These are phyloP conservation scores for Eptesicus fuscus DNA, from an alignment of 2,113 vertebrate genomes.

Conservation along the genomic window DNA sequence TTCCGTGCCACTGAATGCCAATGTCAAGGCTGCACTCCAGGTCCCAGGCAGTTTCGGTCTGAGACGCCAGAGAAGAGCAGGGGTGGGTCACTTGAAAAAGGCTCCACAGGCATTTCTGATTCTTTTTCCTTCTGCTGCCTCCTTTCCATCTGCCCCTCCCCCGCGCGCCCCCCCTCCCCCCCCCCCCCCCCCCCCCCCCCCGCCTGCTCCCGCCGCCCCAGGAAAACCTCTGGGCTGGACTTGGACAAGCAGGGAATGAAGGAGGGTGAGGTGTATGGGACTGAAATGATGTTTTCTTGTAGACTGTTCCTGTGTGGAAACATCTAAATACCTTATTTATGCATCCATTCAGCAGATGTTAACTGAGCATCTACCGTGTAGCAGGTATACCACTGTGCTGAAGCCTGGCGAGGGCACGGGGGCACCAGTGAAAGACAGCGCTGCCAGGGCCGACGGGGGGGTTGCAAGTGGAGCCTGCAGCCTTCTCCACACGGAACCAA, in stretches of 20 bases:
- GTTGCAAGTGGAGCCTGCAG: background rate
- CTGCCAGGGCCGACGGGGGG: background rate
- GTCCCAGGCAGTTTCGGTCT: background rate
- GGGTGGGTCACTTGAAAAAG: background rate
- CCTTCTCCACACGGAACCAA: background rate
- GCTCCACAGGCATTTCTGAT: background rate
- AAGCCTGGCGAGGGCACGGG: background rate
- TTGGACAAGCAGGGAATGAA: background rate
- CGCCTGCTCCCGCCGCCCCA: background rate
- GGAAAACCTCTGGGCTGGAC: background rate
- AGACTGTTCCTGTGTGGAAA: background rate
- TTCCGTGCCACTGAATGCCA: background rate
- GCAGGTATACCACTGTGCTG: background rate
- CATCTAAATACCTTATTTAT: too few species aligned
- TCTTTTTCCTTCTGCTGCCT: background rate
- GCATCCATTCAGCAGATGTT: background rate
- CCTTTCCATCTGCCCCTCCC: background rate
- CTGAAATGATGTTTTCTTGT: background rate
- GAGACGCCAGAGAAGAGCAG: background rate
- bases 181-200: background rate
- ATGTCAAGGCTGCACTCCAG: background rate
- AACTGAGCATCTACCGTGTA: background rate
- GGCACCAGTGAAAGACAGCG: too few species aligned
- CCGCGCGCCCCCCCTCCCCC: background rate
- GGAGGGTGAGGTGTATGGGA: background rate